Evolutionary conservation across 2,888 invertebrate genomes (phyloP).

Genomic region (Clitarchus hookeri): DNA sequence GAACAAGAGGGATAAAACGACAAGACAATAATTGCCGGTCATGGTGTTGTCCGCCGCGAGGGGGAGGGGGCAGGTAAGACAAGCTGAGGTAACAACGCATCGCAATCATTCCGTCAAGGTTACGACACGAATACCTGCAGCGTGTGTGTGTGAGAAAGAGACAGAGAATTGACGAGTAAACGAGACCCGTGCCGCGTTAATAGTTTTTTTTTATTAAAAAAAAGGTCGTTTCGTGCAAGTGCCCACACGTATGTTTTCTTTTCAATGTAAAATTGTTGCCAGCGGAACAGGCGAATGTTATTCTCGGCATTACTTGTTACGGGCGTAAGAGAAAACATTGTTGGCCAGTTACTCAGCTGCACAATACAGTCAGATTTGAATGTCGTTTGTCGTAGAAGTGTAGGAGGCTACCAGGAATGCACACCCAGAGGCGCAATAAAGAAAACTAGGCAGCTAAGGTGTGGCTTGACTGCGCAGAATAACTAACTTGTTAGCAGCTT

Average conservation of each 20-base stretch:
- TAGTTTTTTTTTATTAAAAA: background rate
- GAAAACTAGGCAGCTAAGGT: too few species aligned
- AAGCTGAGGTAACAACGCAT: background rate
- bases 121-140: background rate
- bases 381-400: too few species aligned
- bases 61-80: too few species aligned
- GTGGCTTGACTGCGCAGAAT: too few species aligned
- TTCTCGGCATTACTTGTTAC: too few species aligned
- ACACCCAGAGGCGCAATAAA: too few species aligned
- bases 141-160: background rate
- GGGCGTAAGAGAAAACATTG: too few species aligned
- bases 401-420: too few species aligned
- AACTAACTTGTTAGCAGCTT: too few species aligned
- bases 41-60: too few species aligned
- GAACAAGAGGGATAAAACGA: background rate
- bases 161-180: background rate
- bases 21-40: background rate
- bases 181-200: background rate
- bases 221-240: background rate
- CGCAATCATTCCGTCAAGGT: conserved; percentile 9
- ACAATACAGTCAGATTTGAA: too few species aligned
- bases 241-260: background rate
- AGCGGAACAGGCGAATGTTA: background rate
- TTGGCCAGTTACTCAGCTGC: too few species aligned
- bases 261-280: background rate